These are phyloP conservation scores for Eleginops maclovinus DNA, from an alignment of 2,113 vertebrate species.

Conservation along the genomic window DNA sequence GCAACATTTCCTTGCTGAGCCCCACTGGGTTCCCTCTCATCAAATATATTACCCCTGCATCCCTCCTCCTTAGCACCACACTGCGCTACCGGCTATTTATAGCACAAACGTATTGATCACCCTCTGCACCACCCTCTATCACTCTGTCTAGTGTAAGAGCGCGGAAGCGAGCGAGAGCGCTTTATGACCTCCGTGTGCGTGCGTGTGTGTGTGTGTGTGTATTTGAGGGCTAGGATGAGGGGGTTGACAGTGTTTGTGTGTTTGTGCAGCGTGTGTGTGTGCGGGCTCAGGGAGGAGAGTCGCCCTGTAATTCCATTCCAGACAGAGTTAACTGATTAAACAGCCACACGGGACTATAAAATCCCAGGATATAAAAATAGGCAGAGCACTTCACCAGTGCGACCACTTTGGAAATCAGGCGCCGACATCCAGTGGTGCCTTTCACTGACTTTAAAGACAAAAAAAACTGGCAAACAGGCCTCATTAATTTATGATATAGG, in stretches of 20 bases:
- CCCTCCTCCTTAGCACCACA: conserved; percentile 76
- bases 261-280: conserved; percentile 2
- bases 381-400: conserved; percentile 36
- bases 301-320: conserved; percentile 67
- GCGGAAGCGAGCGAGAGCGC: conserved; percentile 12
- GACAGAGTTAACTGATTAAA: conserved; percentile 78
- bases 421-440: conserved; percentile 2
- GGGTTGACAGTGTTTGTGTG: conserved; percentile 15
- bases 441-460: conserved; percentile 25
- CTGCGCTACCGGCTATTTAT: conserved; percentile 80
- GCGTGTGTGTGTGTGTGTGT: background rate
- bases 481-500: conserved; percentile 45
- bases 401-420: conserved; percentile 47
- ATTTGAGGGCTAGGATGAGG: background rate
- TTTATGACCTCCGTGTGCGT: conserved; percentile 45
- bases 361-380: conserved; percentile 67
- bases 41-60: conserved; percentile 82
- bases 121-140: conserved; percentile 76
- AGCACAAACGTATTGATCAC: conserved; percentile 86
- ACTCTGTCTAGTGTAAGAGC: conserved; percentile 64
- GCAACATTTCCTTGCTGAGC: conserved; percentile 70
- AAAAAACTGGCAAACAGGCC: background rate
- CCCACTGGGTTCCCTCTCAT: conserved; percentile 64
- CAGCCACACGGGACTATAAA: conserved; percentile 69
- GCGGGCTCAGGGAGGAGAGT: conserved; percentile 21